phyloP scores from a whole-genome alignment of 2,888 invertebrate genomes.

The Chromoteleia sp. region DNA sequence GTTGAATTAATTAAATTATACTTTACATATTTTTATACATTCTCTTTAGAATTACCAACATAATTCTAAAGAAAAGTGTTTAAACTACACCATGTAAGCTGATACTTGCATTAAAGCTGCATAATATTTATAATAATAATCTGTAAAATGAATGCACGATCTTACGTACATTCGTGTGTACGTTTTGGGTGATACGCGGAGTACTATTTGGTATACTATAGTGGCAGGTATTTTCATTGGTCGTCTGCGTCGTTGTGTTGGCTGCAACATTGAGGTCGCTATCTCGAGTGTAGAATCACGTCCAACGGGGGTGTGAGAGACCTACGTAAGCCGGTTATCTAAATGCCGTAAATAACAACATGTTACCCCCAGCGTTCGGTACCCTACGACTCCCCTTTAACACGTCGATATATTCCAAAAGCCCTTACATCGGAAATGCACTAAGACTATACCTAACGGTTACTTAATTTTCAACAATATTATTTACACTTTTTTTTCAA shows the following conservation, averaged over 20 bases:
- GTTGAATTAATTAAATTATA: too few relatives aligned
- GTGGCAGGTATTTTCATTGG: constrained; percentile 72
- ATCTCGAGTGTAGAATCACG: constrained; percentile 82
- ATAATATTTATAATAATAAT: constrained; percentile 66
- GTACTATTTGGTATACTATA: too few relatives aligned
- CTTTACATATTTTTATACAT: too few relatives aligned
- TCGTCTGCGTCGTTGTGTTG: constrained; percentile 72
- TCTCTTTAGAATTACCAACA: too few relatives aligned
- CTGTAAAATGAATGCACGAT: constrained; percentile 78
- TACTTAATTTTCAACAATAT: constrained; percentile 21
- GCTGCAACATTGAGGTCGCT: constrained; percentile 76
- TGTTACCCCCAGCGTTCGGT: constrained; percentile 70
- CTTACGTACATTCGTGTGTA: constrained; percentile 49
- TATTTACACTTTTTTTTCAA: too few relatives aligned
- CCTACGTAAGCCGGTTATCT: constrained; percentile 84
- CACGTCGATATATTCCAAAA: constrained; percentile 66
- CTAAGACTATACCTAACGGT: constrained; percentile 32
- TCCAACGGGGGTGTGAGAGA: constrained; percentile 80
- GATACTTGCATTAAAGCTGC: too few relatives aligned
- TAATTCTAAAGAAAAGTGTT: too few relatives aligned
- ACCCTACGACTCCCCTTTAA: constrained; percentile 64
- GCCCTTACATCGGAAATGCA: constrained; percentile 50
- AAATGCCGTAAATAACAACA: constrained; percentile 84
- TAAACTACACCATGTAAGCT: too few relatives aligned
- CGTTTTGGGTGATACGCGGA: constrained; percentile 37